Evolutionary conservation across 2,888 invertebrate species (phyloP).

Genomic region (Lasioglossum pauxillum): DNA sequence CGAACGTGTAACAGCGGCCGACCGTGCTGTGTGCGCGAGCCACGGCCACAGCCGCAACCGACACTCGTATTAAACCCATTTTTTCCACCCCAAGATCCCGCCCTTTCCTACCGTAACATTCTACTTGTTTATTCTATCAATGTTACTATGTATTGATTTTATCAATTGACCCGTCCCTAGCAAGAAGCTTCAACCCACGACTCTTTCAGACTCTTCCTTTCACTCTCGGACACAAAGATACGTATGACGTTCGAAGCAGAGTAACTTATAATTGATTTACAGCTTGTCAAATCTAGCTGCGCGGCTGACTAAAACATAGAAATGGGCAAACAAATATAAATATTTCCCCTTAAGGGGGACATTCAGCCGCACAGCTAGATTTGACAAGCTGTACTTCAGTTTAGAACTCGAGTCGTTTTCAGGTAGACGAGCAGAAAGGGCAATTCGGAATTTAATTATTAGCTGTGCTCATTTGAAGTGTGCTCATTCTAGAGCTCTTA

Average conservation of each 20-base stretch:
- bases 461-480: too few species aligned
- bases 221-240: not conserved
- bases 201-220: not conserved
- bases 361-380: too few species aligned
- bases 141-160: not conserved
- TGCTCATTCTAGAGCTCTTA: too few species aligned
- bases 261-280: not conserved
- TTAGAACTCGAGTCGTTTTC: not conserved
- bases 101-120: not conserved
- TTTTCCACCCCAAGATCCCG: not conserved
- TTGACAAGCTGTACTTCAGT: too few species aligned
- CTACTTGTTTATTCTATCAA: not conserved
- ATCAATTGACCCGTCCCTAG: not conserved
- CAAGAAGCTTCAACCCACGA: not conserved
- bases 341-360: too few species aligned
- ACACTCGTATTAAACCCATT: constrained; percentile 38
- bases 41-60: not conserved
- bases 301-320: too few species aligned
- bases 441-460: too few species aligned
- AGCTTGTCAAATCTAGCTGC: too few species aligned
- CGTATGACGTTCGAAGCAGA: not conserved
- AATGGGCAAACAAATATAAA: too few species aligned
- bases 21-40: constrained; percentile 34
- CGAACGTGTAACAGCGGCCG: constrained; percentile 69
- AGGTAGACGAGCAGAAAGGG: too few species aligned